Percentiles rank a stretch among this genome's conserved stretches.
These are phyloP conservation scores for Piprites chloris DNA, from an alignment of 2,113 vertebrate species.

Conservation along the genomic window DNA sequence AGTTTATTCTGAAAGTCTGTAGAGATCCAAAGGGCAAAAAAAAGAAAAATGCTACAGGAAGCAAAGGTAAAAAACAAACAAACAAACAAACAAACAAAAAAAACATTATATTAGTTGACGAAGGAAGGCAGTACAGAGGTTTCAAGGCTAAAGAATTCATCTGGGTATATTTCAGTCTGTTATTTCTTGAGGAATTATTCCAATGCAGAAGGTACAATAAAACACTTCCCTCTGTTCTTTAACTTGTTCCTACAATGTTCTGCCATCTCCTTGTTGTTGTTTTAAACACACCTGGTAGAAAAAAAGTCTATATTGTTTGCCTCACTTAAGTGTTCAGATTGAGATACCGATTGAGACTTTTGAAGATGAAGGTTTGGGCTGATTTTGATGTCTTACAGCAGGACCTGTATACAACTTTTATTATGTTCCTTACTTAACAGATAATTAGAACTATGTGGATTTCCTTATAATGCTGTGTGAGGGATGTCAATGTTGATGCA, in stretches of 20 bases:
- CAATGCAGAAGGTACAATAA: background rate
- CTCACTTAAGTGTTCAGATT: background rate
- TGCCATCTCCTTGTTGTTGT: background rate
- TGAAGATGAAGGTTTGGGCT: background rate
- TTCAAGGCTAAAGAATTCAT: background rate
- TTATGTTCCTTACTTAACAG: background rate
- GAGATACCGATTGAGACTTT: background rate
- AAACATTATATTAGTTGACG: background rate
- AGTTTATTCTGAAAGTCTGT: background rate
- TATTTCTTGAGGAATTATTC: background rate
- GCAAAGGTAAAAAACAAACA: background rate
- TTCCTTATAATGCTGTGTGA: background rate
- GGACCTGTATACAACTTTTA: background rate
- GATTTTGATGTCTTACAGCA: background rate
- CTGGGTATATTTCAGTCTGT: background rate
- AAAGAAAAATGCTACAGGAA: background rate
- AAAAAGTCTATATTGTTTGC: background rate
- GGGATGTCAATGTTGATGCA: background rate
- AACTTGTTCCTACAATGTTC: background rate
- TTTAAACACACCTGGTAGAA: fast-evolving
- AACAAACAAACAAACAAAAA: background rate
- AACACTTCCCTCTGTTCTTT: background rate
- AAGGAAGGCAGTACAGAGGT: background rate
- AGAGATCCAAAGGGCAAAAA: background rate
- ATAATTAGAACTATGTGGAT: background rate